Evolutionary conservation across 1,140 invertebrate species (phyloP).

Genomic region (Magallana ariakensis): DNA sequence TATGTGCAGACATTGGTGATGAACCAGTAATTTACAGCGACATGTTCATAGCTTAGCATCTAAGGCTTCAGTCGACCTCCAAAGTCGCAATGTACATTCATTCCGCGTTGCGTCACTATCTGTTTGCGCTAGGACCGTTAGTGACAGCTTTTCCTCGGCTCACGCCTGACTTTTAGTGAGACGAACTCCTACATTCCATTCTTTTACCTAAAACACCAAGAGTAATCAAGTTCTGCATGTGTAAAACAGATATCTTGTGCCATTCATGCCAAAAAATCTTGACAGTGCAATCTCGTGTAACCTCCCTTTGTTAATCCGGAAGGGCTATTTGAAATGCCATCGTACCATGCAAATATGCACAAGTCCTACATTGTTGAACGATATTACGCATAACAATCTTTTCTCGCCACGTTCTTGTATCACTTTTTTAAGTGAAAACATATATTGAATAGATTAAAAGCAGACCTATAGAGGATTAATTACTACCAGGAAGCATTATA

Average conservation of each 20-base stretch:
- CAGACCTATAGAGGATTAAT: background rate
- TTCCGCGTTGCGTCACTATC: conserved; percentile 6
- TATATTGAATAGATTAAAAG: background rate
- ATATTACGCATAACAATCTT: background rate
- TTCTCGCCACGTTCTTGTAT: background rate
- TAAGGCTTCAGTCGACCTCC: conserved; percentile 1
- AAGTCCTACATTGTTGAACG: background rate
- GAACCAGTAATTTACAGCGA: conserved; percentile 21
- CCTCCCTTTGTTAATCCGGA: conserved; percentile 9
- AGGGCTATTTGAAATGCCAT: conserved; percentile 18
- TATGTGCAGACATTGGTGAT: conserved; percentile 10
- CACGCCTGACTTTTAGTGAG: conserved; percentile 10
- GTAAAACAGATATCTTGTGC: conserved; percentile 34
- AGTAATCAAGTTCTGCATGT: conserved; percentile 25
- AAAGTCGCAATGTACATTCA: conserved; percentile 28
- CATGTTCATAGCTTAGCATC: background rate
- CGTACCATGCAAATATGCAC: background rate
- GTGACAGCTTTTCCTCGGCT: background rate
- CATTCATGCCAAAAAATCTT: conserved; percentile 29
- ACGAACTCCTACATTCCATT: background rate
- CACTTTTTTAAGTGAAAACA: background rate
- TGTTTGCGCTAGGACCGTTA: background rate
- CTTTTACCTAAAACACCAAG: conserved; percentile 4
- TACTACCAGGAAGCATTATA: background rate
- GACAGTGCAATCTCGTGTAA: conserved; percentile 5